Percentiles rank a stretch among this genome's conserved stretches.
Conservation (phyloP, 2,888 invertebrate genomes). For the Himalopsyche tibetana region DNA sequence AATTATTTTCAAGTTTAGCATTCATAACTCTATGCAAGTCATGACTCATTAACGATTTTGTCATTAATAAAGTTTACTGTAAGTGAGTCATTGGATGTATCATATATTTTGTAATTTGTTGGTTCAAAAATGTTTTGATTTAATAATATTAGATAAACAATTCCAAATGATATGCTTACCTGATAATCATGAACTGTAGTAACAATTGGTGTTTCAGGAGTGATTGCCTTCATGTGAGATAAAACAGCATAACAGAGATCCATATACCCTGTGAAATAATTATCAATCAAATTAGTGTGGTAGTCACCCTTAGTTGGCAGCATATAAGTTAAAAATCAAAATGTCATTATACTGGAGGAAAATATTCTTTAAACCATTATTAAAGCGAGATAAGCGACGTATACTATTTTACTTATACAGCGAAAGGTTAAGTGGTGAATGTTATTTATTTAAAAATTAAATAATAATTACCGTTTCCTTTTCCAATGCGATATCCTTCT, state of each 20-base stretch:
- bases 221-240: slow-evolving; percentile 86
- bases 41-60: neutral
- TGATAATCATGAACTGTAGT: slow-evolving; percentile 92
- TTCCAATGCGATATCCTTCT: slow-evolving; percentile 89
- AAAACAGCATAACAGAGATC: slow-evolving; percentile 91
- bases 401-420: too few relatives aligned
- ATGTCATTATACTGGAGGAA: neutral
- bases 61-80: too few relatives aligned
- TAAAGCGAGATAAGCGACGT: neutral
- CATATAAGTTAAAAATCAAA: too few relatives aligned
- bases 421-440: too few relatives aligned
- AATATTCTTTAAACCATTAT: neutral
- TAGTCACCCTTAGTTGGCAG: too few relatives aligned
- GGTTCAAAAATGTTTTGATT: too few relatives aligned
- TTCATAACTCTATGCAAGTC: neutral
- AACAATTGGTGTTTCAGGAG: slow-evolving; percentile 84
- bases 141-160: too few relatives aligned
- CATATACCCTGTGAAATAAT: slow-evolving; percentile 79
- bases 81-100: too few relatives aligned
- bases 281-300: neutral
- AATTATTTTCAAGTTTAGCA: too few relatives aligned
- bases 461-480: slow-evolving; percentile 81
- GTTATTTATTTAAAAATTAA: neutral
- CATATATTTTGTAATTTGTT: too few relatives aligned
- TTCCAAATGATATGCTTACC: slow-evolving; percentile 70